Evolutionary conservation across 2,888 invertebrate genomes (phyloP), one percentile per base, ranked within the genome.

Genomic region (Tinea semifulvella): DNA sequence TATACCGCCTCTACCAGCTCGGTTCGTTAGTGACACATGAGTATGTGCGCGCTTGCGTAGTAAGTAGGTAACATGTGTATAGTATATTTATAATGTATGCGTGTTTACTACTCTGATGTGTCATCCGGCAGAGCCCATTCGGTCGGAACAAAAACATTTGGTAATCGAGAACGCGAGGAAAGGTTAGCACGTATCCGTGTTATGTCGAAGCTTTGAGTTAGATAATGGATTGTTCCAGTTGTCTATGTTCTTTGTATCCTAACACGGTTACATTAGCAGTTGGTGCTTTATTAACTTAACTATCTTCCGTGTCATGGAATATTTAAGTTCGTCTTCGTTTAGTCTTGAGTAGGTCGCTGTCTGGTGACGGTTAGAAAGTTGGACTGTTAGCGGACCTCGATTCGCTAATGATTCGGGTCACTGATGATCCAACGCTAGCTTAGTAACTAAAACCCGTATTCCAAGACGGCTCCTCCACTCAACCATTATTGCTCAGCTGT

Each of bases 61-160:
- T 22, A 22, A 7, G 8, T 5, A 7, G 5, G 8, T 8, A 22
- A 22, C 8, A 5, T 22, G 8, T 22, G 5, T 22, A 22, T 22
- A 22, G 5, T 22, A 8, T 22, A 22, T 35, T n/a, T n/a, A n/a
- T n/a, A n/a, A 25, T 5, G 67, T 59, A 60, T 64, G 63, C 62
- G 57, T 70, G 75, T 77, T 79, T 77, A 77, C 79, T 75, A 76
- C 72, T 60, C 58, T 65, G 69, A 69, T 76, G 77, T 76, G 76
- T 77, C 76, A 77, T 69, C 66, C 20, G 42, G 16, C 18, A n/a
- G 6, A 10, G 3, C 16, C 5, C 18, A 7, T 27, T 27, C n/a
- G 36, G 2, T 18, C 3, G 16, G 18, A 36, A 18, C 18, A 4
- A 18, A 36, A 18, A 36, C 17, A 36, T 36, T 31, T 14, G 6